Conservation (phyloP, 2,113 vertebrate genomes). For the Gavialis gangeticus region DNA sequence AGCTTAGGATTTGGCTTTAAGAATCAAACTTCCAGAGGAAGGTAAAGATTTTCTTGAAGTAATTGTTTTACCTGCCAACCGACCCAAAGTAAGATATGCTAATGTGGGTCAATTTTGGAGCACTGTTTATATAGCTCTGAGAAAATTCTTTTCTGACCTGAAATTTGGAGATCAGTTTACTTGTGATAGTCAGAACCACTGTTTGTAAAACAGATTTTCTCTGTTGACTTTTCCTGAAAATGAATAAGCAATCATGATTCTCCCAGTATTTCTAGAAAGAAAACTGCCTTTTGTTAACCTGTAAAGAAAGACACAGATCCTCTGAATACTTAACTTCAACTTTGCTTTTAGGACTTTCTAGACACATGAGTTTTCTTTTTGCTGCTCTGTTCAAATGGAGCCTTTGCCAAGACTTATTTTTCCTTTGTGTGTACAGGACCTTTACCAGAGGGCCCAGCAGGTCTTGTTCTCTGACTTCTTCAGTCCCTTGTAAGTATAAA, state of each 20-base stretch:
- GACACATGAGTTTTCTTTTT: conserved; percentile 47
- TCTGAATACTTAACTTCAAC: conserved; percentile 47
- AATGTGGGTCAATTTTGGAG: no score
- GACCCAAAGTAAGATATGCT: no score
- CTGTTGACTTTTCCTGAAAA: background rate
- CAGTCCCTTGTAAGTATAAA: background rate
- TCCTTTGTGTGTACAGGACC: background rate
- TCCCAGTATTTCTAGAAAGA: background rate
- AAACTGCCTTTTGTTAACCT: conserved; percentile 7
- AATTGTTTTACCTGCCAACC: no score
- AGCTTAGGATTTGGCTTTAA: no score
- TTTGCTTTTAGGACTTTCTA: conserved; percentile 45
- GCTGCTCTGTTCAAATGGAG: background rate
- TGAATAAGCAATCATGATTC: background rate
- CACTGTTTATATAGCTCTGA: no score
- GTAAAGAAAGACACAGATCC: background rate
- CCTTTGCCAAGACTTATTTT: conserved; percentile 46
- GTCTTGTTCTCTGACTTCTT: conserved; percentile 27
- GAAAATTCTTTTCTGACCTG: background rate
- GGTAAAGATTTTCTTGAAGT: no score
- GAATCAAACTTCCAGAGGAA: no score
- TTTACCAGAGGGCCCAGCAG: background rate
- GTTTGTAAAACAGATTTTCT: background rate
- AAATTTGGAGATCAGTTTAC: rapidly evolving
- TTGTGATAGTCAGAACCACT: no score